Evolutionary conservation across 2,888 invertebrate genomes (phyloP).

Genomic region (Caenorhabditis macrosperma): DNA sequence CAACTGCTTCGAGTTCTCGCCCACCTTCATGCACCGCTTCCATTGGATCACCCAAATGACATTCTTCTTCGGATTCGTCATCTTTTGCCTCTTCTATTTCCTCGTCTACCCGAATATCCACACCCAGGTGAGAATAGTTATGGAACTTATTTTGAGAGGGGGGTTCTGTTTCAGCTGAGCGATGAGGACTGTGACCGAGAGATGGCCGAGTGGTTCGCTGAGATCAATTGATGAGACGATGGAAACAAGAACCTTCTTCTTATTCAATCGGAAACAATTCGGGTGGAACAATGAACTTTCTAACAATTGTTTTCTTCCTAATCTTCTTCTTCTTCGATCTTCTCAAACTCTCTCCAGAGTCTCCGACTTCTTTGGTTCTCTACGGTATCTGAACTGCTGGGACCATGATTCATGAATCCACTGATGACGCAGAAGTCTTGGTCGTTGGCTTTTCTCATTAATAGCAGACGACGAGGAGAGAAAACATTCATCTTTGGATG

Average conservation of each 20-base stretch:
- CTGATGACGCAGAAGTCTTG: too few relatives aligned
- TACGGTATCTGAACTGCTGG: too few relatives aligned
- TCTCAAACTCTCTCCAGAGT: too few relatives aligned
- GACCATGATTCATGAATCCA: too few relatives aligned
- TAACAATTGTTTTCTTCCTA: background rate
- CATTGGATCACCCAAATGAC: constrained; percentile 79
- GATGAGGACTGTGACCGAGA: constrained; percentile 69
- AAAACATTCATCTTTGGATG: too few relatives aligned
- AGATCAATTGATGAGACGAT: constrained; percentile 46
- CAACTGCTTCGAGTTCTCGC: constrained; percentile 64
- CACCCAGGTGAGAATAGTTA: constrained; percentile 40
- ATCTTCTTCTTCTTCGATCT: background rate
- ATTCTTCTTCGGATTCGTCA: constrained; percentile 79
- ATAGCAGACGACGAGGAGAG: too few relatives aligned
- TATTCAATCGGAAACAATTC: background rate
- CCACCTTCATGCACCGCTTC: constrained; percentile 75
- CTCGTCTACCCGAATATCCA: constrained; percentile 78
- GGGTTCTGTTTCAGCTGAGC: constrained; percentile 46
- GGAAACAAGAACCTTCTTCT: background rate
- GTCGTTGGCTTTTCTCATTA: too few relatives aligned
- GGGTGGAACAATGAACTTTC: background rate
- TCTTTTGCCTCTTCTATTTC: constrained; percentile 79
- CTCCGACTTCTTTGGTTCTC: too few relatives aligned
- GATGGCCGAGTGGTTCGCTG: constrained; percentile 71
- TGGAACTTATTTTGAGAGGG: background rate